Conservation (phyloP, 2,888 invertebrate genomes). For the Erebia aethiops region DNA sequence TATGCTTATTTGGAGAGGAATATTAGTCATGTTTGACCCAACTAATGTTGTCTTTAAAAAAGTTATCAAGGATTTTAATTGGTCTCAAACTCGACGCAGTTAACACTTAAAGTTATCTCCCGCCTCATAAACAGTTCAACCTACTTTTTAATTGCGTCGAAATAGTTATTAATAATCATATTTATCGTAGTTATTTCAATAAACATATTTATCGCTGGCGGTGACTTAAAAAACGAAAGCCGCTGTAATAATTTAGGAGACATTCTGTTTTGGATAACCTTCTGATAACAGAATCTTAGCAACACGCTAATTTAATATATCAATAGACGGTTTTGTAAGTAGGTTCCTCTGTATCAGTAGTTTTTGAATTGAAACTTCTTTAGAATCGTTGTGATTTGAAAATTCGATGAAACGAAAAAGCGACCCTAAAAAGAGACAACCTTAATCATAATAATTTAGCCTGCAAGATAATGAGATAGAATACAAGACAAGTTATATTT, state of each 20-base stretch:
- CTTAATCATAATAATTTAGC: too few species aligned
- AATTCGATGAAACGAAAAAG: too few species aligned
- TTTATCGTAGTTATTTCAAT: slow-evolving; percentile 51
- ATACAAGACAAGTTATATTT: too few species aligned
- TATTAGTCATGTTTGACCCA: neutral
- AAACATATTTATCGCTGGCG: slow-evolving; percentile 66
- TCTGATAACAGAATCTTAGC: slow-evolving; percentile 43
- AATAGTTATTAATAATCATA: slow-evolving; percentile 66
- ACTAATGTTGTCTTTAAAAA: neutral
- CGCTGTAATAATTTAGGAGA: slow-evolving; percentile 62
- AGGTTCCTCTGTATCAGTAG: neutral
- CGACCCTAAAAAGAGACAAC: too few species aligned
- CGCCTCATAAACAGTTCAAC: slow-evolving; percentile 43
- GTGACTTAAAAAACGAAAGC: slow-evolving; percentile 54
- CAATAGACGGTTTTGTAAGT: neutral
- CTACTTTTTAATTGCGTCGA: slow-evolving; percentile 64
- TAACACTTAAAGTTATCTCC: slow-evolving; percentile 29
- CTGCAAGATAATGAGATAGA: too few species aligned
- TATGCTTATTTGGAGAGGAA: neutral
- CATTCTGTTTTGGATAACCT: slow-evolving; percentile 61
- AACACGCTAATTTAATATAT: slow-evolving; percentile 22
- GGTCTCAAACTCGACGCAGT: slow-evolving; percentile 1
- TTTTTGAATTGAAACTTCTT: too few species aligned
- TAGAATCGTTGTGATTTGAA: too few species aligned
- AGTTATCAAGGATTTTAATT: slow-evolving; percentile 11